Percentiles rank a stretch among this genome's conserved stretches.
phyloP scores from a whole-genome alignment of 2,797 vertebrate species.

The Chelon auratus region DNA sequence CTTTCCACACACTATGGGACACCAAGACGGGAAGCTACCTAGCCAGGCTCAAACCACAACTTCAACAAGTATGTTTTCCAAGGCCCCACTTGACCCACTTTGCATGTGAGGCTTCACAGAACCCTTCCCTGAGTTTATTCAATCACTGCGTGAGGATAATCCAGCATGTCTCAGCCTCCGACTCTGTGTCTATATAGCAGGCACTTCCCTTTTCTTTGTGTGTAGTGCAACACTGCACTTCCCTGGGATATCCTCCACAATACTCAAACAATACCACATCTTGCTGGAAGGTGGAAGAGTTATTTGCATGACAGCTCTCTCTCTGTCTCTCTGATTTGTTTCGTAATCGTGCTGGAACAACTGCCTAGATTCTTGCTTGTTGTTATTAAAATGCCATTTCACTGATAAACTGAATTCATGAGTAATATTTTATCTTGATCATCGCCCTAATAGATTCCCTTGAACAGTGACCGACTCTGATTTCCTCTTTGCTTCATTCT shows the following conservation, averaged over 20 bases:
- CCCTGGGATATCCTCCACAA: conserved; percentile 76
- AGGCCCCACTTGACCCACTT: conserved; percentile 63
- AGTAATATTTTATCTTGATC: background rate
- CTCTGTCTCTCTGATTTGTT: conserved; percentile 19
- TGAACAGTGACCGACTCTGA: background rate
- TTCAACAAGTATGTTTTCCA: conserved; percentile 35
- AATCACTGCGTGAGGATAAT: conserved; percentile 57
- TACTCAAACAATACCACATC: conserved; percentile 68
- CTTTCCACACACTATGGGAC: background rate
- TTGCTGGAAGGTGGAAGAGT: conserved; percentile 45
- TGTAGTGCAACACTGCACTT: conserved; percentile 67
- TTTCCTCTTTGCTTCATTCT: background rate
- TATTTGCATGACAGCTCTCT: conserved; percentile 13
- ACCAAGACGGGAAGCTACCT: conserved; percentile 17
- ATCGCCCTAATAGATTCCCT: conserved; percentile 3
- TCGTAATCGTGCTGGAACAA: conserved; percentile 21
- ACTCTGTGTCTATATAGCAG: conserved; percentile 46
- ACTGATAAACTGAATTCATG: conserved; percentile 10
- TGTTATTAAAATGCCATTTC: conserved; percentile 21
- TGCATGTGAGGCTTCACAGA: conserved; percentile 37
- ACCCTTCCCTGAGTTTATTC: conserved; percentile 57
- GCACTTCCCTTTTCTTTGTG: conserved; percentile 72
- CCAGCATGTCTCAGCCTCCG: conserved; percentile 45
- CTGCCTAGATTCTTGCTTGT: conserved; percentile 12
- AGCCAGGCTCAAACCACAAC: conserved; percentile 22